phyloP scores from a whole-genome alignment of 2,797 vertebrate species.

The Malacoraja senta region DNA sequence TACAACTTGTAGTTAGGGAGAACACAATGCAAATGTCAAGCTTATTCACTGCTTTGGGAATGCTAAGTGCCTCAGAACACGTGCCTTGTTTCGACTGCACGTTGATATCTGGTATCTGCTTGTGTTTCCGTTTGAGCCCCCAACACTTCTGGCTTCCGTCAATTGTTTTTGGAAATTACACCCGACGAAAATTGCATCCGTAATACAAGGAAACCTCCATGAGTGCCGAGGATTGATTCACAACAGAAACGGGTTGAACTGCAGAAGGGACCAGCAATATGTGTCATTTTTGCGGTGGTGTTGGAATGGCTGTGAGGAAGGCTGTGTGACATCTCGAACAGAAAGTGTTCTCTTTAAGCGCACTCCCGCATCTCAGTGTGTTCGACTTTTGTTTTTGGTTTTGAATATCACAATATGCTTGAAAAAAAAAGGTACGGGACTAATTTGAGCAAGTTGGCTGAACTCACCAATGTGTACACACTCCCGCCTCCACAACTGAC shows the following conservation, averaged over 20 bases:
- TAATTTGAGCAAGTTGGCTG: background rate
- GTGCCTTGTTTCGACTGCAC: background rate
- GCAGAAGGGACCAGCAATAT: background rate
- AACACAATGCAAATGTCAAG: background rate
- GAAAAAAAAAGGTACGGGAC: background rate
- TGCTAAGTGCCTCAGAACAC: too few species aligned
- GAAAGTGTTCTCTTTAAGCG: background rate
- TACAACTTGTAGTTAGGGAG: background rate
- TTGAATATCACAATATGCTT: too few species aligned
- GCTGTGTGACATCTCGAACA: background rate
- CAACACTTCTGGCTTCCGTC: background rate
- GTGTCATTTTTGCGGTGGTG: background rate
- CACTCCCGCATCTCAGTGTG: background rate
- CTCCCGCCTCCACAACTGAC: too few species aligned
- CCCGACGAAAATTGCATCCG: conserved; percentile 20
- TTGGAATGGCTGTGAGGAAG: background rate
- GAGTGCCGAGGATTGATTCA: background rate
- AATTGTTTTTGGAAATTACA: background rate
- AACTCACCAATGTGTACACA: background rate
- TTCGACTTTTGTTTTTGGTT: background rate
- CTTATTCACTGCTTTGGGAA: background rate
- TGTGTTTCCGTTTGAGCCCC: conserved; percentile 1
- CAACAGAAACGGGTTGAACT: background rate
- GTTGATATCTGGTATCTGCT: background rate
- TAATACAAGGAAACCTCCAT: background rate